These are phyloP conservation scores for Manacus vitellinus DNA, from an alignment of 2,113 vertebrate species.

Conservation along the genomic window DNA sequence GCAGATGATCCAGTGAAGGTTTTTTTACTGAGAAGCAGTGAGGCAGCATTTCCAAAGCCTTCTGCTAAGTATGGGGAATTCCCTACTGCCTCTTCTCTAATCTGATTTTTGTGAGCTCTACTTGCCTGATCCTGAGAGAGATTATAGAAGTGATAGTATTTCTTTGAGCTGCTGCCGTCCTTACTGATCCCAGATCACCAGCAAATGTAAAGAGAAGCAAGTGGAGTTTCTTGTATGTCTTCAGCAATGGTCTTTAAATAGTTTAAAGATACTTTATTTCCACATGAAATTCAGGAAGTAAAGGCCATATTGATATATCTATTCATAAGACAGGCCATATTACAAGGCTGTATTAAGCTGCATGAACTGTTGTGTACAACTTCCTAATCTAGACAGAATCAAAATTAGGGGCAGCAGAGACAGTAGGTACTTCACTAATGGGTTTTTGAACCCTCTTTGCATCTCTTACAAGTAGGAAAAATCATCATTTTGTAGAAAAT, in stretches of 20 bases:
- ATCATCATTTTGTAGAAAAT: neutral
- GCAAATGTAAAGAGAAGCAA: neutral
- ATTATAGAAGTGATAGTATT: neutral
- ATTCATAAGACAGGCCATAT: neutral
- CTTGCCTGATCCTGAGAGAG: neutral
- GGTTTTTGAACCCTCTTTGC: neutral
- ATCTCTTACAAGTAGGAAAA: neutral
- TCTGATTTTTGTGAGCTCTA: neutral
- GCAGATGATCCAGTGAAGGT: neutral
- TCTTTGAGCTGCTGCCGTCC: neutral
- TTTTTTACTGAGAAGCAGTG: neutral
- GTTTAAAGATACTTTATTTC: neutral
- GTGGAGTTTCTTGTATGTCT: neutral
- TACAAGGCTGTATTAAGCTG: neutral
- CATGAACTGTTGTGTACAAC: neutral
- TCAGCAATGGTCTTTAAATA: neutral
- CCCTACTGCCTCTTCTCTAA: neutral
- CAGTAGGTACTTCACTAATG: neutral
- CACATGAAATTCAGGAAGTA: neutral
- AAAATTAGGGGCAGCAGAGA: neutral
- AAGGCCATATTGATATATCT: neutral
- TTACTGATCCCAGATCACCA: neutral
- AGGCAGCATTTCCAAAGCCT: neutral
- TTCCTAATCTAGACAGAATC: neutral
- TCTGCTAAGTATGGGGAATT: neutral